Conservation (phyloP, 2,888 invertebrate species). For the Congeria kusceri region DNA sequence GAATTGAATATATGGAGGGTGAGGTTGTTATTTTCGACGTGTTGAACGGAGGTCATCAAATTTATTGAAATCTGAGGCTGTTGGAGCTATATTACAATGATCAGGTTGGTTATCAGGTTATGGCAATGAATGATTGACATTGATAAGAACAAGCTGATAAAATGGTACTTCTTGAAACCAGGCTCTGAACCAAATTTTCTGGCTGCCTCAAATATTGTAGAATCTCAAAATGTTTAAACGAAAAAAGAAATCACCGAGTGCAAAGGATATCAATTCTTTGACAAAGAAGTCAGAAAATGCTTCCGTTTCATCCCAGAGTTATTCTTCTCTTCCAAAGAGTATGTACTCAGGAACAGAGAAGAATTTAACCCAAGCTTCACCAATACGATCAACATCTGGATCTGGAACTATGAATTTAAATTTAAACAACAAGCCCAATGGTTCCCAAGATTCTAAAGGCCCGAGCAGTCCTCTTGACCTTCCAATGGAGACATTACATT, state of each 20-base stretch:
- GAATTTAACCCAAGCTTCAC: slow-evolving; percentile 22
- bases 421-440: slow-evolving; percentile 27
- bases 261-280: slow-evolving; percentile 59
- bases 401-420: slow-evolving; percentile 55
- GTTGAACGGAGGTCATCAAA: too few relatives aligned
- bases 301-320: slow-evolving; percentile 51
- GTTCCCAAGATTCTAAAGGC: slow-evolving; percentile 62
- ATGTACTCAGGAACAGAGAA: slow-evolving; percentile 54
- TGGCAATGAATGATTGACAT: neutral
- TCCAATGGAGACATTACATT: slow-evolving; percentile 77
- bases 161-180: too few relatives aligned
- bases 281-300: slow-evolving; percentile 55
- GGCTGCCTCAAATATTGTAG: slow-evolving; percentile 15
- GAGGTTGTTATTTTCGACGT: too few relatives aligned
- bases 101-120: too few relatives aligned
- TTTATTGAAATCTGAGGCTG: too few relatives aligned
- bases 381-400: slow-evolving; percentile 57
- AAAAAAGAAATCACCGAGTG: slow-evolving; percentile 67
- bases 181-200: too few relatives aligned
- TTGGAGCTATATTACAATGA: too few relatives aligned
- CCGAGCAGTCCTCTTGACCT: slow-evolving; percentile 78
- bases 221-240: slow-evolving; percentile 55
- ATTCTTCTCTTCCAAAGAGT: slow-evolving; percentile 63
- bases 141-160: neutral
- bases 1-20: too few relatives aligned